Evolutionary conservation across 2,113 vertebrate genomes (phyloP).

Genomic region (Chaetodon trifascialis): DNA sequence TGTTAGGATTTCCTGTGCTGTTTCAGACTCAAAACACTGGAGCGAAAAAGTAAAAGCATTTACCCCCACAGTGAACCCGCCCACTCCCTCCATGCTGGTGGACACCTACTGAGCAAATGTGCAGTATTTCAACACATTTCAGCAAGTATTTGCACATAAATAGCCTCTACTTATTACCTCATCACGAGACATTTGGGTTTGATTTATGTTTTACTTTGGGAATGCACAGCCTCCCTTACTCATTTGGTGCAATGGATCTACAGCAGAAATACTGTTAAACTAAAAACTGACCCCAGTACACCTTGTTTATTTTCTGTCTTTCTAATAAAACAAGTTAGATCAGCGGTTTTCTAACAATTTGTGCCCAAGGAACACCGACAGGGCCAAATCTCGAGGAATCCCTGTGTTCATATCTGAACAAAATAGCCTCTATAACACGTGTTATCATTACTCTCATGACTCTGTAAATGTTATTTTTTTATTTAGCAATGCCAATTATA

Average conservation of each 20-base stretch:
- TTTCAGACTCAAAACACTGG: constrained; percentile 6
- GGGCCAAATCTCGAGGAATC: no score
- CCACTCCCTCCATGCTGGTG: not conserved
- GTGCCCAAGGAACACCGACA: no score
- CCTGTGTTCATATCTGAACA: no score
- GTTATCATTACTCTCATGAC: no score
- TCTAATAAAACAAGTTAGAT: not conserved
- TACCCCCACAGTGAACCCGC: not conserved
- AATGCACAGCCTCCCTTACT: constrained; percentile 15
- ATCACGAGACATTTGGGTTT: not conserved
- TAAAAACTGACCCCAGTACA: constrained; percentile 8
- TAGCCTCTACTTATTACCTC: not conserved
- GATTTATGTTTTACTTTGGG: constrained; percentile 4
- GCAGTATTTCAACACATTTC: not conserved
- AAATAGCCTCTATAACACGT: no score
- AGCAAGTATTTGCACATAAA: not conserved
- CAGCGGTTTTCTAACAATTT: no score
- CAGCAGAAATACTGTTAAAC: not conserved
- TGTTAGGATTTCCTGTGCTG: not conserved
- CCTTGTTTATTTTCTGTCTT: not conserved
- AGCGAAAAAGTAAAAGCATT: not conserved
- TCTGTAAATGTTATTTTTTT: no score
- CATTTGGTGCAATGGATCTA: constrained; percentile 13
- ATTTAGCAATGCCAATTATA: no score
- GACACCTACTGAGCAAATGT: not conserved